Evolutionary conservation across 2,888 invertebrate species (phyloP), one percentile per base, ranked within the genome.

Genomic region (Rhagium mordax): DNA sequence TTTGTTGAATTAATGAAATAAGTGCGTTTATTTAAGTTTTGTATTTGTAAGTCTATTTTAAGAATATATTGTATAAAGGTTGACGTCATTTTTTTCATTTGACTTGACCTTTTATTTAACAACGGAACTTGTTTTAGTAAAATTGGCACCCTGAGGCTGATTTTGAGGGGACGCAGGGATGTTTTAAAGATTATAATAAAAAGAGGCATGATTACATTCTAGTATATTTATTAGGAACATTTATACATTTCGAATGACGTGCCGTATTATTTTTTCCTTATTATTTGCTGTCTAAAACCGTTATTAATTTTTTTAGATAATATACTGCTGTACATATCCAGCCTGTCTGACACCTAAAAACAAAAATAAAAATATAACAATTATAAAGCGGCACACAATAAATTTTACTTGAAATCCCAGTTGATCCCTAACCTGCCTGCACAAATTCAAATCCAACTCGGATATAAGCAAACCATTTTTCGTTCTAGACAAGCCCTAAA

Each of bases 371-470:
- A 24, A 10, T 33, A 24, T 15, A n/a, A n/a, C n/a, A n/a, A n/a
- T n/a, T n/a, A n/a, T n/a, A n/a, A n/a, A n/a, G n/a, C n/a, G n/a
- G n/a, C n/a, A n/a, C n/a, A n/a, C n/a, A n/a, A n/a, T n/a, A 3
- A 48, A 16, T 53, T 10, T 69, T 74, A 94, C 94, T 86, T 94
- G 92, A 87, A 98, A 98, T 71, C 96, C 95, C 98, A 98, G 99
- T 77, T 92, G 90, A 85, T 99, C 99, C 87, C 94, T 96, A 0
- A 95, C 91, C 89, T 99, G 99, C 47, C 98, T 91, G 85, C 97
- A 98, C 69, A 98, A 88, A 88, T 99, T 99, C 74, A 99, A 90
- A 88, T 99, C 98, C 80, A 98, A 83, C 88, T 98, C 95, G 0
- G 93, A 91, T 5, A 99, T 91, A 5, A 99, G 89, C 6, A 99